A percentile compares a stretch with the other conserved stretches of the same genome.
Conservation (phyloP, 1,140 invertebrate species). For the Drosophila pallidifrons region DNA sequence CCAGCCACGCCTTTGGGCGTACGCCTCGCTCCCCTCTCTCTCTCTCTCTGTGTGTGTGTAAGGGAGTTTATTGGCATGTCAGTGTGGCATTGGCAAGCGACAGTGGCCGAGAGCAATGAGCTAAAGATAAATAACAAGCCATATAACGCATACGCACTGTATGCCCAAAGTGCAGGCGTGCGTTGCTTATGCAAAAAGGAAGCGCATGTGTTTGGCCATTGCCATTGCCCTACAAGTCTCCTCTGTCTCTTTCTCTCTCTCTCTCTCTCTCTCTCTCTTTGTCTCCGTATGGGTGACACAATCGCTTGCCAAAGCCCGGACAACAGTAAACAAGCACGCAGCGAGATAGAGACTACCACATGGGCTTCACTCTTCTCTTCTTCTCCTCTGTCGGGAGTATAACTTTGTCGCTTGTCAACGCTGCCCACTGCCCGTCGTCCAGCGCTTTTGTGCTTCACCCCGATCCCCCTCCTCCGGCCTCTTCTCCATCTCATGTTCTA, state of each 20-base stretch:
- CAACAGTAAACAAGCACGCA: conserved; percentile 70
- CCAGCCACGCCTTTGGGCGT: conserved; percentile 47
- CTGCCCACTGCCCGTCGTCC: conserved; percentile 36
- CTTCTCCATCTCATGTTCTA: background rate
- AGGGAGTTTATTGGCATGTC: conserved; percentile 72
- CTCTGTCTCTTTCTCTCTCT: too few species aligned
- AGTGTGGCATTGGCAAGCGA: conserved; percentile 33
- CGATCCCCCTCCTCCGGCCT: too few species aligned
- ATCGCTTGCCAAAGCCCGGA: conserved; percentile 56
- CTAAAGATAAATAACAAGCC: conserved; percentile 81
- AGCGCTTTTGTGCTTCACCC: conserved; percentile 42
- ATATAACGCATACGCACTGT: conserved; percentile 79
- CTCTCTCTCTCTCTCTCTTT: conserved; percentile 9
- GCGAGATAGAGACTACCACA: conserved; percentile 37
- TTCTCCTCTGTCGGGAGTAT: conserved; percentile 9
- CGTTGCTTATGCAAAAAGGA: conserved; percentile 61
- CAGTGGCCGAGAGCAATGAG: conserved; percentile 63
- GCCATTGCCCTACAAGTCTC: background rate
- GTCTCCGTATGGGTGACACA: conserved; percentile 27
- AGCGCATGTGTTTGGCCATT: conserved; percentile 41
- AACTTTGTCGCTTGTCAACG: conserved; percentile 43
- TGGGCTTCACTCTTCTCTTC: background rate
- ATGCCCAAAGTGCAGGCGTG: conserved; percentile 55
- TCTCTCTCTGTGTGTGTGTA: conserved; percentile 14
- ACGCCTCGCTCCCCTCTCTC: background rate